A percentile compares a stretch with the other conserved stretches of the same genome.
Evolutionary conservation across 2,797 vertebrate species (phyloP).

Genomic region (Falco naumanni): DNA sequence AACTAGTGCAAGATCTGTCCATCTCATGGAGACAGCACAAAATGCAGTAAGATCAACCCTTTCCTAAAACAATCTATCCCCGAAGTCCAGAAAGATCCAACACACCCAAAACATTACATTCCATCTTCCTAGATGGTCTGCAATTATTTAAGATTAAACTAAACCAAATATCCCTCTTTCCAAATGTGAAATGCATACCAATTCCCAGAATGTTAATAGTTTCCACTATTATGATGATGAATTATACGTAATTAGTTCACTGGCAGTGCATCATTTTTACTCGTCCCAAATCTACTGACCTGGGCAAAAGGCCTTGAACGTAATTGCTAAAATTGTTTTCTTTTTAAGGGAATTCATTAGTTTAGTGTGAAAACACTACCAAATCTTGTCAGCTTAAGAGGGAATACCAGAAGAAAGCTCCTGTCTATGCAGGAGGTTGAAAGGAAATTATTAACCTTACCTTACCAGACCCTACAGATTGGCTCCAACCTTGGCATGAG

Average conservation of each 20-base stretch:
- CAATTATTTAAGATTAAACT: constrained; percentile 5
- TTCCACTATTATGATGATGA: constrained; percentile 17
- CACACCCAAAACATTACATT: background rate
- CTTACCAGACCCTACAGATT: background rate
- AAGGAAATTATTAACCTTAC: background rate
- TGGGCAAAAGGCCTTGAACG: background rate
- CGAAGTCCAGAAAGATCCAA: background rate
- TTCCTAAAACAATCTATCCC: background rate
- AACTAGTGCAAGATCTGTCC: background rate
- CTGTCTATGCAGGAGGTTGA: background rate
- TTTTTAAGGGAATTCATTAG: background rate
- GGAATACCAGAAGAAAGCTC: background rate
- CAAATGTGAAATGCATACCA: background rate
- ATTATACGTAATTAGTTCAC: constrained; percentile 19
- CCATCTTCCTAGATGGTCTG: constrained; percentile 6
- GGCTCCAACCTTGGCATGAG: background rate
- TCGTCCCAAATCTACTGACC: background rate
- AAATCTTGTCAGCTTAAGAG: background rate
- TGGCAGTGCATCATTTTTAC: background rate
- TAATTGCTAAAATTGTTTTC: background rate
- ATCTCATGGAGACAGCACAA: background rate
- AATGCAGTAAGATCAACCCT: background rate
- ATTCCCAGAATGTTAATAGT: constrained; percentile 1
- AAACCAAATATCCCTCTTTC: background rate
- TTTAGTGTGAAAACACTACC: background rate